These are phyloP conservation scores for Hormiphora californensis DNA, from an alignment of 37 sponge, comb jelly and placozoan species.

Conservation along the genomic window DNA sequence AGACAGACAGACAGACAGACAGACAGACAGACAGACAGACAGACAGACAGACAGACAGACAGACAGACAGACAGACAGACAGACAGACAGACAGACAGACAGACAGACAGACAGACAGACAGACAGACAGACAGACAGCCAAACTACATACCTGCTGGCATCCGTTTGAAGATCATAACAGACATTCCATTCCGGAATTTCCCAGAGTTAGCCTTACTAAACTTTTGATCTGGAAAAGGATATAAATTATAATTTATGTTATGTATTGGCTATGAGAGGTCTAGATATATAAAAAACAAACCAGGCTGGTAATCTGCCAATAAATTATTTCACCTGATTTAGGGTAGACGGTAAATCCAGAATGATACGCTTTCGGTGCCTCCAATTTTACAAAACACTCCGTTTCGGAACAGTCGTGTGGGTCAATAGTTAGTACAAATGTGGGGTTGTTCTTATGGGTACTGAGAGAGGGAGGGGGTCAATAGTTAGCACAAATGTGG, in stretches of 20 bases:
- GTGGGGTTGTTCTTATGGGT: constrained; percentile 61
- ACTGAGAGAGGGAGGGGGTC: neutral
- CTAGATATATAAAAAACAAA: too few species aligned
- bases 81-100: constrained; percentile 23
- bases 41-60: constrained; percentile 54
- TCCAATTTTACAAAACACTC: constrained; percentile 35
- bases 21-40: constrained; percentile 56
- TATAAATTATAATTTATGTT: neutral
- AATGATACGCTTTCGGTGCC: neutral
- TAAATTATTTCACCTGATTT: constrained; percentile 23
- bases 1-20: constrained; percentile 53
- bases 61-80: constrained; percentile 11
- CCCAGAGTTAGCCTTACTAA: constrained; percentile 12
- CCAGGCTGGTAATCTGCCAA: too few species aligned
- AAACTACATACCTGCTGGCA: too few species aligned
- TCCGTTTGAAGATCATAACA: neutral
- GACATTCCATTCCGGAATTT: constrained; percentile 12
- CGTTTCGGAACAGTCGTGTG: constrained; percentile 17
- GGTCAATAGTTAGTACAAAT: constrained; percentile 44
- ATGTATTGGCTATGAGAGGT: too few species aligned
- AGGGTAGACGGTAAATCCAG: neutral
- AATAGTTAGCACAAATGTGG: constrained; percentile 50
- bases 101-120: too few species aligned
- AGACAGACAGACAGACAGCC: too few species aligned
- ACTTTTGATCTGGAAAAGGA: constrained; percentile 23